Conservation (phyloP, 2,888 invertebrate genomes). For the Polietes domitor region DNA sequence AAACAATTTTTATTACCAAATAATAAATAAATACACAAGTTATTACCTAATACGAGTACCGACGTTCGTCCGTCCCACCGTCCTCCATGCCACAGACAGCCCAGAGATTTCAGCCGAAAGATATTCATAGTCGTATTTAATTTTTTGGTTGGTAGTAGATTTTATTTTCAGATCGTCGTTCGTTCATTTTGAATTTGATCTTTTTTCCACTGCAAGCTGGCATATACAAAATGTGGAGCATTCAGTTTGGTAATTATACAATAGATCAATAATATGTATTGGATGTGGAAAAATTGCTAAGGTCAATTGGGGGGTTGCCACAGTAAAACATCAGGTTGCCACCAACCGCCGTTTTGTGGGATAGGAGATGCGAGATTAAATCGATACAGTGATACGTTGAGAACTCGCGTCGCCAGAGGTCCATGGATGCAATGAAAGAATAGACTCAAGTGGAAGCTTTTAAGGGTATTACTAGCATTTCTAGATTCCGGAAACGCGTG, state of each 20-base stretch:
- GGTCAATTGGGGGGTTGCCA: not conserved
- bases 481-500: not conserved
- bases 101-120: conserved; percentile 27
- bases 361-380: conserved; percentile 9
- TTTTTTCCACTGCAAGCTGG: not conserved
- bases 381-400: conserved; percentile 4
- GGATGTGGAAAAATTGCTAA: conserved; percentile 3
- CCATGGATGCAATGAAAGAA: not conserved
- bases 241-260: conserved; percentile 20
- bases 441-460: not conserved
- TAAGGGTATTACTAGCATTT: not conserved
- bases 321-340: conserved; percentile 12
- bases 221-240: not conserved
- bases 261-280: conserved; percentile 30
- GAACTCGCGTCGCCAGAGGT: not conserved
- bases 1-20: conserved; percentile 29
- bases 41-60: conserved; percentile 23
- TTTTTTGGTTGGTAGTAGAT: conserved; percentile 52
- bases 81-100: conserved; percentile 7
- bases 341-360: not conserved
- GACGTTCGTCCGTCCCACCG: not conserved
- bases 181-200: conserved; percentile 44
- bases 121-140: conserved; percentile 37
- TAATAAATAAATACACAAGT: conserved; percentile 29
- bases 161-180: conserved; percentile 37